A percentile compares a stretch with the other conserved stretches of the same genome.
Evolutionary conservation across 2,113 vertebrate species (phyloP).

Genomic region (Machaerirhynchus nigripectus): DNA sequence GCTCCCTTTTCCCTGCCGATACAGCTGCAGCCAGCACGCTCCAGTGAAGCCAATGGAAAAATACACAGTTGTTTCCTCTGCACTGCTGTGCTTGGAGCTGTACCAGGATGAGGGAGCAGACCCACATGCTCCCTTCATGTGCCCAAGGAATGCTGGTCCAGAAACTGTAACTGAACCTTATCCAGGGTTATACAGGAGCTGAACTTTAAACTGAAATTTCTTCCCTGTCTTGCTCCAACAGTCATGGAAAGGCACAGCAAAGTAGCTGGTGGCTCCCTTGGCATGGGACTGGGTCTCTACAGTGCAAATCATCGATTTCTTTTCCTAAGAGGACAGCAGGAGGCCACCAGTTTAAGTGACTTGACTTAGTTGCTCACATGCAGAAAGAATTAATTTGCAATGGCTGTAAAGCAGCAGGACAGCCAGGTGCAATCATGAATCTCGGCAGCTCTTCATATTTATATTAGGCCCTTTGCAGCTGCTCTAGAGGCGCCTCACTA

Average conservation of each 20-base stretch:
- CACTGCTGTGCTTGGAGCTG: neutral
- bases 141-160: neutral
- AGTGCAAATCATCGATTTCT: neutral
- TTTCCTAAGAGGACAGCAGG: conserved; percentile 21
- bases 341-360: conserved; percentile 49
- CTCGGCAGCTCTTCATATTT: conserved; percentile 53
- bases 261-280: neutral
- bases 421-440: conserved; percentile 64
- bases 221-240: neutral
- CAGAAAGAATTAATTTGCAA: conserved; percentile 64
- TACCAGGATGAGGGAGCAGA: neutral
- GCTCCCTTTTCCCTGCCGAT: neutral
- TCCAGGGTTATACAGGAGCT: neutral
- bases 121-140: fast-evolving
- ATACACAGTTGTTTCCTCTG: neutral
- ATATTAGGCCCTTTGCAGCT: conserved; percentile 58
- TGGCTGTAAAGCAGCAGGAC: conserved; percentile 57
- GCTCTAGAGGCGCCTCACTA: conserved; percentile 56
- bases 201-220: neutral
- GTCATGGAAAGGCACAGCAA: neutral
- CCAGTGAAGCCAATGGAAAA: neutral
- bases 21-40: neutral
- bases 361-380: conserved; percentile 35
- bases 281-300: neutral
- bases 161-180: neutral